Conservation (phyloP, 1,140 invertebrate species). For the Apis dorsata region DNA sequence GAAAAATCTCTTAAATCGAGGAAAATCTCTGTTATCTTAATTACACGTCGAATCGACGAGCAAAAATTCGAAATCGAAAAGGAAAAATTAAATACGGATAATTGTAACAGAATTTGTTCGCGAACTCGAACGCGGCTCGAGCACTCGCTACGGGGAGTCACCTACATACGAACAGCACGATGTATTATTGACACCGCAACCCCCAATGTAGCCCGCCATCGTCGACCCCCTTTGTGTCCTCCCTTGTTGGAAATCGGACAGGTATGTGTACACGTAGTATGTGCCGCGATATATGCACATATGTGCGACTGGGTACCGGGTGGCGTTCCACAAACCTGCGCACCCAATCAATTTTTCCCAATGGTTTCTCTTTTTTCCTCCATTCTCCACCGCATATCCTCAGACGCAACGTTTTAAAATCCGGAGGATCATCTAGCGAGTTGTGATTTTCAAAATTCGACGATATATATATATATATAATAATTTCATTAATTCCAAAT, state of each 20-base stretch:
- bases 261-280: slow-evolving; percentile 64
- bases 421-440: too few species aligned
- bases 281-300: not conserved
- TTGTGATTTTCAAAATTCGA: too few species aligned
- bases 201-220: slow-evolving; percentile 73
- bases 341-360: slow-evolving; percentile 20
- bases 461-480: too few species aligned
- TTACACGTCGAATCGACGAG: too few species aligned
- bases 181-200: slow-evolving; percentile 76
- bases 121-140: slow-evolving; percentile 24
- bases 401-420: too few species aligned
- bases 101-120: slow-evolving; percentile 26
- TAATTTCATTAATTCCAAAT: too few species aligned
- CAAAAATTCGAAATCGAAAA: too few species aligned
- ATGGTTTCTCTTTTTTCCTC: slow-evolving; percentile 1
- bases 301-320: slow-evolving; percentile 39
- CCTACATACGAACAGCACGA: slow-evolving; percentile 71
- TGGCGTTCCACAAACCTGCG: slow-evolving; percentile 47
- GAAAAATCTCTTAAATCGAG: too few species aligned
- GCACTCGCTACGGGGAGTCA: slow-evolving; percentile 63
- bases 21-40: too few species aligned
- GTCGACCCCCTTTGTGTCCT: slow-evolving; percentile 67
- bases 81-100: too few species aligned
- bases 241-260: slow-evolving; percentile 73
- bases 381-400: not conserved